phyloP scores from a whole-genome alignment of 2,888 invertebrate genomes.

The Molorchus minor region DNA sequence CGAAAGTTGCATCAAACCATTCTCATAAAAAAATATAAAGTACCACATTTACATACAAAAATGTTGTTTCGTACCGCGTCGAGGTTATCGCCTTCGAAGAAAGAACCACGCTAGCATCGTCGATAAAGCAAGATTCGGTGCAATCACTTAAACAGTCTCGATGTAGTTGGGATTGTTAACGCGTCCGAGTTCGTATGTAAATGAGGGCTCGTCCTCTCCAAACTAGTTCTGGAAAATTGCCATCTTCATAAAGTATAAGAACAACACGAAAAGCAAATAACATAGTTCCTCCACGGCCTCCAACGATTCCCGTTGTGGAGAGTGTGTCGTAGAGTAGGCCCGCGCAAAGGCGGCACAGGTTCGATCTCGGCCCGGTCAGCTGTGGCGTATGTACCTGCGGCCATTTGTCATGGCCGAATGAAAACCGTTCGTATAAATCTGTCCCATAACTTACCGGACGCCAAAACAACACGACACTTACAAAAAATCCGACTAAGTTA shows the following conservation, averaged over 20 bases:
- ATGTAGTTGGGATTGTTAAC: conserved; percentile 23
- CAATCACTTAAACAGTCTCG: conserved; percentile 9
- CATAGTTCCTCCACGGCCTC: conserved; percentile 31
- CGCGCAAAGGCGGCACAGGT: conserved; percentile 42
- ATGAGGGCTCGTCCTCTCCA: conserved; percentile 25
- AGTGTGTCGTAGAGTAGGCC: conserved; percentile 52
- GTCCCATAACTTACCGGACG: conserved; percentile 60
- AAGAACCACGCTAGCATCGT: too few species aligned
- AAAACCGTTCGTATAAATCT: conserved; percentile 59
- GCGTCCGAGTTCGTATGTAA: conserved; percentile 26
- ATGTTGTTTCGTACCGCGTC: too few species aligned
- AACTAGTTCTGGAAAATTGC: conserved; percentile 32
- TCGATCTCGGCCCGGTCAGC: conserved; percentile 38
- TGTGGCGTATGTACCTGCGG: conserved; percentile 46
- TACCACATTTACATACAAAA: too few species aligned
- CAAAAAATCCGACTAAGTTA: conserved; percentile 60
- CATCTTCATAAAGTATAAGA: conserved; percentile 30
- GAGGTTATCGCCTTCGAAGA: too few species aligned
- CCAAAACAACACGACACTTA: conserved; percentile 61
- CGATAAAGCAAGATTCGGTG: conserved; percentile 14
- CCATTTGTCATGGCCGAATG: conserved; percentile 57
- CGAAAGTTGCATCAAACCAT: too few species aligned
- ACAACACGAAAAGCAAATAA: conserved; percentile 30
- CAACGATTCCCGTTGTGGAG: conserved; percentile 26
- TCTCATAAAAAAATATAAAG: too few species aligned